phyloP scores from a whole-genome alignment of 2,113 vertebrate genomes.

The Rhabdomys dilectus region DNA sequence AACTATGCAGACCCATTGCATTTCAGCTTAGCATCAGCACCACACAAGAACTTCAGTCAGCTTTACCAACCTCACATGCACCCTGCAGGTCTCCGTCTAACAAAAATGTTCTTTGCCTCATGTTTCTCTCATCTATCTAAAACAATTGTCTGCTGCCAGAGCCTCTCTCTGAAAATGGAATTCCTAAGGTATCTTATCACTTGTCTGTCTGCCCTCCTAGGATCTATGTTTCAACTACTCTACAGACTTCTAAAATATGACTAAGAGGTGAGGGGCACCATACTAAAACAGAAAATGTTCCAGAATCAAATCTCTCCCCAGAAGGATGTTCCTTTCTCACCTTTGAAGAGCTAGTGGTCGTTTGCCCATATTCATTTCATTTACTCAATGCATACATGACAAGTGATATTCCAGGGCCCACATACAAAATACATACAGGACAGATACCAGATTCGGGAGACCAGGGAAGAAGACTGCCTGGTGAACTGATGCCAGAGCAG shows the following conservation, averaged over 20 bases:
- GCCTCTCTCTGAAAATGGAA: background rate
- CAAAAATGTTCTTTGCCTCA: background rate
- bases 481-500: background rate
- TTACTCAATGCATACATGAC: background rate
- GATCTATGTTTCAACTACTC: background rate
- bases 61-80: rapidly evolving
- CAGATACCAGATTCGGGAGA: background rate
- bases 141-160: background rate
- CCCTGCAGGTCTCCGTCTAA: background rate
- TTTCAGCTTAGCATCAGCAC: background rate
- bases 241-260: background rate
- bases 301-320: background rate
- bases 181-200: background rate
- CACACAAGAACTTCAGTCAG: background rate
- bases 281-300: background rate
- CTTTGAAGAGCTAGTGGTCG: background rate
- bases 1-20: background rate
- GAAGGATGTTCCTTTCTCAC: background rate
- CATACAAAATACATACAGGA: background rate
- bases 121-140: background rate
- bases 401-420: background rate
- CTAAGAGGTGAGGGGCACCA: background rate
- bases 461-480: background rate
- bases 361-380: background rate
- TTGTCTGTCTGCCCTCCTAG: background rate